phyloP scores from a whole-genome alignment of 1,140 invertebrate genomes.

The Ridgeia piscesae region DNA sequence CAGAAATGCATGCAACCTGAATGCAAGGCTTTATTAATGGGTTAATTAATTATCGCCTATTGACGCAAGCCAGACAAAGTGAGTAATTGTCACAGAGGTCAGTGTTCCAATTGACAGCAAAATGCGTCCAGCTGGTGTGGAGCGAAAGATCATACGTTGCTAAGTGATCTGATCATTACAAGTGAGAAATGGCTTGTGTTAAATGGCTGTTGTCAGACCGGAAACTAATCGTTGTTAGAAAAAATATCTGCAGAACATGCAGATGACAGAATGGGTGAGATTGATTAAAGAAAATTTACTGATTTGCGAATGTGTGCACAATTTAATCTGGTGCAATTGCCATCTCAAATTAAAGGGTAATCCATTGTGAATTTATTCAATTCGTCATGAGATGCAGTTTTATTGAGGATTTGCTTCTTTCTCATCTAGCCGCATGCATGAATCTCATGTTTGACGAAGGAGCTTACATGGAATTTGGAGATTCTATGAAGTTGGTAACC shows the following conservation, averaged over 20 bases:
- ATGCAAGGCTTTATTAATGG: slow-evolving; percentile 1
- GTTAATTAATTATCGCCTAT: background rate
- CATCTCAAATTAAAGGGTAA: background rate
- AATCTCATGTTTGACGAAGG: background rate
- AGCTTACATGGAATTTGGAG: background rate
- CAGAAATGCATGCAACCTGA: background rate
- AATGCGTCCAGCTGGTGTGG: background rate
- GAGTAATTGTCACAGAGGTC: background rate
- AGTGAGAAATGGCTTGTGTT: background rate
- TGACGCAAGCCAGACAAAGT: background rate
- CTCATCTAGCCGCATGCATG: background rate
- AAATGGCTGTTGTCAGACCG: background rate
- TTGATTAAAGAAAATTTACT: background rate
- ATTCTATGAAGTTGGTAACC: background rate
- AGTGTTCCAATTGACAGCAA: background rate
- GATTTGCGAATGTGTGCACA: background rate
- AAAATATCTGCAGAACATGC: background rate
- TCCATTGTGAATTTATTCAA: background rate
- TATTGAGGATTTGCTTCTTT: background rate
- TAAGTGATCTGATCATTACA: background rate
- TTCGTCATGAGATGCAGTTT: background rate
- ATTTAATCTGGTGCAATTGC: background rate
- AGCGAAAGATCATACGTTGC: background rate
- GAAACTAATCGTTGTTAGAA: background rate
- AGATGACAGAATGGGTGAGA: background rate